A percentile compares a stretch with the other conserved stretches of the same genome.
Evolutionary conservation across 2,797 vertebrate species (phyloP).

Genomic region (Dicrostonyx torquatus): DNA sequence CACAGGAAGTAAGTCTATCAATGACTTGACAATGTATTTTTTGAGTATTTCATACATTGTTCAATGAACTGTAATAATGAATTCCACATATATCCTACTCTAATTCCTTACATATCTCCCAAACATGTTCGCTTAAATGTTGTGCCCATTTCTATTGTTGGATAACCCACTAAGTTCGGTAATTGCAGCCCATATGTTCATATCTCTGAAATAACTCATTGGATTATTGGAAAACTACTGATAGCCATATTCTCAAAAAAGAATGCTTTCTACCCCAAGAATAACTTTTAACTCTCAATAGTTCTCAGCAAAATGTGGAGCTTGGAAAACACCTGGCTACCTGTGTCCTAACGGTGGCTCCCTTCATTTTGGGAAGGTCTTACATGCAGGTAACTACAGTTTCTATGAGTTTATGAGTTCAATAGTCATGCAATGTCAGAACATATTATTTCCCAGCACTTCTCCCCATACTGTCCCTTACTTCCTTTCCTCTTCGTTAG

Average conservation of each 20-base stretch:
- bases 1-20: neutral
- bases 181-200: too few species aligned
- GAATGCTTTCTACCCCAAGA: neutral
- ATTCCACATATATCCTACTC: too few species aligned
- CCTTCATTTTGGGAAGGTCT: neutral
- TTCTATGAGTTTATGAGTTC: neutral
- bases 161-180: rapidly evolving
- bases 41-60: neutral
- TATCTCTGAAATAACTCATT: neutral
- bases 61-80: neutral
- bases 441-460: neutral
- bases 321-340: neutral
- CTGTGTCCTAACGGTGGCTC: too few species aligned
- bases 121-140: neutral
- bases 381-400: too few species aligned
- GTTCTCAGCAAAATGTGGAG: neutral
- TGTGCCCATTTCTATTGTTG: neutral
- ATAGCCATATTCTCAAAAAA: neutral
- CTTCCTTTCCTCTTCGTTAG: too few species aligned
- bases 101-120: too few species aligned
- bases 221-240: neutral
- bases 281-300: neutral
- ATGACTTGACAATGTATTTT: neutral
- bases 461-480: neutral
- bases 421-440: neutral